These are phyloP conservation scores for Melipona bicolor DNA, from an alignment of 2,888 invertebrate genomes.

Conservation along the genomic window DNA sequence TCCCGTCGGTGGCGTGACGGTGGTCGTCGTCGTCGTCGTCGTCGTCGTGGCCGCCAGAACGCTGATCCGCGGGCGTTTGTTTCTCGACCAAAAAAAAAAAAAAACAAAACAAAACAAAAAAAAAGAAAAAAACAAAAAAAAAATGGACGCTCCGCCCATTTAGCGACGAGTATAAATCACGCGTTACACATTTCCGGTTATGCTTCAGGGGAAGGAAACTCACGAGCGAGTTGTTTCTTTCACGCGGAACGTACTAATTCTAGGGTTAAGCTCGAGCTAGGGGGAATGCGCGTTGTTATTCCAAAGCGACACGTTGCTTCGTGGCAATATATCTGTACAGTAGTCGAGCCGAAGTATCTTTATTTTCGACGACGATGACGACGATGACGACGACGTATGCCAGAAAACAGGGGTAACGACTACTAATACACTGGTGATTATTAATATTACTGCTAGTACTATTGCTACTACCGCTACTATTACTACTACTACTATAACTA, in stretches of 20 bases:
- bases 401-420: slow-evolving; percentile 26
- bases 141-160: slow-evolving; percentile 1
- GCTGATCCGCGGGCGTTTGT: background rate
- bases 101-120: too few relatives aligned
- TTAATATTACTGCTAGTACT: slow-evolving; percentile 35
- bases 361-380: background rate
- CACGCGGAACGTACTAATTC: slow-evolving; percentile 2
- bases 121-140: background rate
- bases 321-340: slow-evolving; percentile 56
- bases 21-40: background rate
- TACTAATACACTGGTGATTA: slow-evolving; percentile 39
- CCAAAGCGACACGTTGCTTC: slow-evolving; percentile 42
- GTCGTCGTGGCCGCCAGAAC: background rate
- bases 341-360: slow-evolving; percentile 28
- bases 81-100: background rate
- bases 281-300: slow-evolving; percentile 44
- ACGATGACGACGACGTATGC: slow-evolving; percentile 2
- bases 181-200: slow-evolving; percentile 6
- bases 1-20: too few relatives aligned
- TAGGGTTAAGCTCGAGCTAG: slow-evolving; percentile 33
- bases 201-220: background rate
- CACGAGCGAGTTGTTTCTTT: slow-evolving; percentile 28
- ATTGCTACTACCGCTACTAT: slow-evolving; percentile 27
- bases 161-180: slow-evolving; percentile 5
- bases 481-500: slow-evolving; percentile 16